Conservation (phyloP, 2,797 vertebrate genomes). For the Coracias cyanogaster region DNA sequence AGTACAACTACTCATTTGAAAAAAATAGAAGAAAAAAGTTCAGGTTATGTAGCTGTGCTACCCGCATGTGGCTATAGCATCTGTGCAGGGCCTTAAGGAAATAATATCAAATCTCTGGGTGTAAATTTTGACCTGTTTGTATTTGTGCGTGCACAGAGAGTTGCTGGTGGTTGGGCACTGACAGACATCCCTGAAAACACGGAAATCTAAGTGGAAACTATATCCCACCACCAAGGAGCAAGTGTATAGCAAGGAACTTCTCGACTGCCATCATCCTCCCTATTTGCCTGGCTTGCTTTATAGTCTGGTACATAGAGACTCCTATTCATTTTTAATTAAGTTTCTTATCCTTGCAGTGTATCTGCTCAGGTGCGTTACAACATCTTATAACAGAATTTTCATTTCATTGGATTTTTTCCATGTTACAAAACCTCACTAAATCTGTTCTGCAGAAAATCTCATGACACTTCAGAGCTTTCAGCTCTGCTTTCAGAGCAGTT, state of each 20-base stretch:
- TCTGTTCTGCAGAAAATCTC: neutral
- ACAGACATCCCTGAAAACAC: accelerated
- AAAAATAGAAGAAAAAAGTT: accelerated
- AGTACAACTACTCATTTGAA: accelerated
- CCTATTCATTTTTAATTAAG: neutral
- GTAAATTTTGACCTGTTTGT: neutral
- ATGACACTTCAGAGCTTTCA: neutral
- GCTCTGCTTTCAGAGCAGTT: too few relatives aligned
- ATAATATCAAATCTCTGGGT: accelerated
- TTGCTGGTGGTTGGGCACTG: too few relatives aligned
- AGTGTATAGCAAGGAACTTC: neutral
- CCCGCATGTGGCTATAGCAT: neutral
- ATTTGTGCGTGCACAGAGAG: neutral
- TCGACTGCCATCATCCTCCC: neutral
- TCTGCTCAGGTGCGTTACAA: neutral
- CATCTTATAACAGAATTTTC: neutral
- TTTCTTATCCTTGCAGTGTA: neutral
- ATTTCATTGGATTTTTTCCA: neutral
- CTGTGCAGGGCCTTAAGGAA: neutral
- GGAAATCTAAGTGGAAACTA: accelerated
- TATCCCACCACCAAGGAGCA: neutral
- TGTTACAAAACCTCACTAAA: neutral
- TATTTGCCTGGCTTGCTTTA: neutral
- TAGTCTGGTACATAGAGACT: neutral
- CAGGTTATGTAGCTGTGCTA: neutral